A percentile compares a stretch with the other conserved stretches of the same genome.
phyloP scores from a whole-genome alignment of 1,140 invertebrate species.

The Brachionus paranguensis region DNA sequence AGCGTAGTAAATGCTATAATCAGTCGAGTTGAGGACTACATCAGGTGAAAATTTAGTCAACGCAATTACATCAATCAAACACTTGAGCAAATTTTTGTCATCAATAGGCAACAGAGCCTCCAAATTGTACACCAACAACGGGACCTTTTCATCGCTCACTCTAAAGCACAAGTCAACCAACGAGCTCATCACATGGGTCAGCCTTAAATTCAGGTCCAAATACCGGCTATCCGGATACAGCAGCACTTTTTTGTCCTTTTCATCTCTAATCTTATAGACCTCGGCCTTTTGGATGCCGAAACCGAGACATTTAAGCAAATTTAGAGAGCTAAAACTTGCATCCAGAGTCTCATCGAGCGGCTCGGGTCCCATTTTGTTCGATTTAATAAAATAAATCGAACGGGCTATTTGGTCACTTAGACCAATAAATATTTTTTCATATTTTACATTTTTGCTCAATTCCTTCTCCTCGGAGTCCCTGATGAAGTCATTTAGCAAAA shows the following conservation, averaged over 20 bases:
- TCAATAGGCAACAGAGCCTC: conserved; percentile 18
- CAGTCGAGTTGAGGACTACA: not conserved
- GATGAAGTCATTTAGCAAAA: not conserved
- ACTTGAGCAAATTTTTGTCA: conserved; percentile 26
- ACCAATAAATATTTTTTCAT: not conserved
- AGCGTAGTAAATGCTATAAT: conserved; percentile 13
- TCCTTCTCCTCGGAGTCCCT: not conserved
- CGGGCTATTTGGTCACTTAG: conserved; percentile 5
- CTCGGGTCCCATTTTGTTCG: conserved; percentile 16
- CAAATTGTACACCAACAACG: conserved; percentile 28
- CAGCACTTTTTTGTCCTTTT: conserved; percentile 19
- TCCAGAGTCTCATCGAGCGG: not conserved
- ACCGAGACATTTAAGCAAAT: conserved; percentile 10
- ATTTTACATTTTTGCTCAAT: not conserved
- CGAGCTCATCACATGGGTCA: conserved; percentile 4
- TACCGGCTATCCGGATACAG: not conserved
- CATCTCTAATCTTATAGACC: not conserved
- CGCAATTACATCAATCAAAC: conserved; percentile 13
- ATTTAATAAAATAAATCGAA: conserved; percentile 4
- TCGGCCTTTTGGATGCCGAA: conserved; percentile 8
- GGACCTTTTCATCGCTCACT: not conserved
- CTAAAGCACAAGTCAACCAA: conserved; percentile 22
- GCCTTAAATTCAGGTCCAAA: conserved; percentile 24
- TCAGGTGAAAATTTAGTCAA: conserved; percentile 38
- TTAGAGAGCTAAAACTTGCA: not conserved